Percentiles rank a stretch among this genome's conserved stretches.
phyloP scores from a whole-genome alignment of 2,888 invertebrate species.

The Oscheius sp. region DNA sequence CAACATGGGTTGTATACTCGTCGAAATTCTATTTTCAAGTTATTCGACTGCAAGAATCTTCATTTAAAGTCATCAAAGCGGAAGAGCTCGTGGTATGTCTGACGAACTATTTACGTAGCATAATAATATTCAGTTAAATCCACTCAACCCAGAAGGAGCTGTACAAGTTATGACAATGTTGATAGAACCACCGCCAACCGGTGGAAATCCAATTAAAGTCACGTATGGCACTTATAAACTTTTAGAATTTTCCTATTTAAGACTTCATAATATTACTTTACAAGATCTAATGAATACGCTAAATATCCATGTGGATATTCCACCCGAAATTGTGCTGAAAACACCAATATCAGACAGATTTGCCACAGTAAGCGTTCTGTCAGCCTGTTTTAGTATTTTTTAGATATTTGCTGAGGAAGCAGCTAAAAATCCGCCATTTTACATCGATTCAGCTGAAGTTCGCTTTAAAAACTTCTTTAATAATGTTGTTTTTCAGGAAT shows the following conservation, averaged over 20 bases:
- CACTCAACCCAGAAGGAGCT: conserved; percentile 28
- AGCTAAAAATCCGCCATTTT: conserved; percentile 19
- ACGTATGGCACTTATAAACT: conserved; percentile 15
- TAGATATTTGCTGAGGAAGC: conserved; percentile 31
- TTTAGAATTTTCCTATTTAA: background rate
- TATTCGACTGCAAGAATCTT: conserved; percentile 8
- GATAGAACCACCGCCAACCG: background rate
- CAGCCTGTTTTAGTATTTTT: background rate
- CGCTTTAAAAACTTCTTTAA: background rate
- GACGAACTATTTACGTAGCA: conserved; percentile 74
- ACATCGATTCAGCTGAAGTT: conserved; percentile 19
- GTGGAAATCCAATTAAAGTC: conserved; percentile 2
- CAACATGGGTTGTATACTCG: conserved; percentile 22
- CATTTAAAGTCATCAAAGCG: conserved; percentile 3
- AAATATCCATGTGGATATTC: conserved; percentile 80
- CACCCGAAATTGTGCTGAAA: conserved; percentile 82
- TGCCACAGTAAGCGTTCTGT: conserved; percentile 78
- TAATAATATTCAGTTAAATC: conserved; percentile 65
- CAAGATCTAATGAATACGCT: conserved; percentile 83
- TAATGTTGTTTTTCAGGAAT: conserved; percentile 26
- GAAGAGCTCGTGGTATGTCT: conserved; percentile 20
- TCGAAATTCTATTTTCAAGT: conserved; percentile 23
- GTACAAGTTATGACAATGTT: conserved; percentile 24
- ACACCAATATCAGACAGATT: conserved; percentile 87
- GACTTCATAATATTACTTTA: conserved; percentile 72